Evolutionary conservation across 2,113 vertebrate genomes (phyloP).

Genomic region (Xenus cinereus): DNA sequence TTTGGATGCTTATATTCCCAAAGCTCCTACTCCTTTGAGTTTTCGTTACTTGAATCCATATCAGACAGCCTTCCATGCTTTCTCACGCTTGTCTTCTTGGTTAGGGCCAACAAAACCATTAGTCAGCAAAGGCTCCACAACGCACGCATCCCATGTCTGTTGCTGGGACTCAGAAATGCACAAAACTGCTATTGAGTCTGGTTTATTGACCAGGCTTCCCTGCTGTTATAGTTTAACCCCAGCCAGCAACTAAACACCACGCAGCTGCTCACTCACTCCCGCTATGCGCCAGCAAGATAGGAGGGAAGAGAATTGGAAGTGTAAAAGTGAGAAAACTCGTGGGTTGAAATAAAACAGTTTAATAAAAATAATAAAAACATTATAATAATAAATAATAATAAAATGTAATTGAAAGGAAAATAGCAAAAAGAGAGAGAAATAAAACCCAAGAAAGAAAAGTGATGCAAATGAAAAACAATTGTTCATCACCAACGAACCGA

Average conservation of each 20-base stretch:
- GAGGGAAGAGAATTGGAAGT: background rate
- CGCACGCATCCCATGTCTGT: rapidly evolving
- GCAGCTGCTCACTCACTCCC: background rate
- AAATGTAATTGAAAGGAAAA: background rate
- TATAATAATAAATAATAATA: background rate
- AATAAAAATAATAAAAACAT: background rate
- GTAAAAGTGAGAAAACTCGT: background rate
- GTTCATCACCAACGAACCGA: background rate
- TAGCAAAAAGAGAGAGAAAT: background rate
- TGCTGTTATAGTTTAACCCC: background rate
- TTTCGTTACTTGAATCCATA: background rate
- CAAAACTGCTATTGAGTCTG: background rate
- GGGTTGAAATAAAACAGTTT: background rate
- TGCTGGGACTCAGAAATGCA: background rate
- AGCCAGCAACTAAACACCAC: background rate
- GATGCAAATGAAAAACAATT: background rate
- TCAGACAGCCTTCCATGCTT: background rate
- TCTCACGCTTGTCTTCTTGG: background rate
- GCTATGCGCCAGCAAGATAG: background rate
- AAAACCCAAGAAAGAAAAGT: background rate
- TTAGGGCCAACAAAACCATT: background rate
- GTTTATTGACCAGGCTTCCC: background rate
- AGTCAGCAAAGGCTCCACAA: background rate
- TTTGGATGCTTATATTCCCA: background rate
- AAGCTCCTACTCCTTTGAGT: background rate